Conservation (phyloP, 2,888 invertebrate species). For the Ischnura elegans region DNA sequence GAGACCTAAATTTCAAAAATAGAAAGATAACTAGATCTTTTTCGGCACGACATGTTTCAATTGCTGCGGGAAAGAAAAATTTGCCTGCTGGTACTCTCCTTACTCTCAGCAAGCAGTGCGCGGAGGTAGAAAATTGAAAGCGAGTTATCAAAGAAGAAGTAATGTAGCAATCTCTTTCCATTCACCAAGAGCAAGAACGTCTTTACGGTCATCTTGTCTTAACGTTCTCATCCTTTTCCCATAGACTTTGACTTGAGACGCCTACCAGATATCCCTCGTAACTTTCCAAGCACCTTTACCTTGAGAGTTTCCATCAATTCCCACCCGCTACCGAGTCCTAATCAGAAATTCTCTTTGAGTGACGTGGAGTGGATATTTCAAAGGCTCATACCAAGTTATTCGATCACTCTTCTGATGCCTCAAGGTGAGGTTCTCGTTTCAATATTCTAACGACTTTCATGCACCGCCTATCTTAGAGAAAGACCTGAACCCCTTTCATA, state of each 20-base stretch:
- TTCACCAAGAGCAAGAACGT: neutral
- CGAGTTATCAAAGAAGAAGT: too few relatives aligned
- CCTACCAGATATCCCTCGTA: neutral
- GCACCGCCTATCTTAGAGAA: too few relatives aligned
- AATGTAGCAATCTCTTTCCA: too few relatives aligned
- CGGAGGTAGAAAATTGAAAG: too few relatives aligned
- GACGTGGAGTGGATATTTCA: neutral
- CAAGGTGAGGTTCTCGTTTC: neutral
- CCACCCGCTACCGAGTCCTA: neutral
- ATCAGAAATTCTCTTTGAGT: neutral
- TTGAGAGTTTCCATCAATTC: neutral
- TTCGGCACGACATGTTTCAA: too few relatives aligned
- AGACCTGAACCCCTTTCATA: too few relatives aligned
- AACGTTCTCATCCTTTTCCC: neutral
- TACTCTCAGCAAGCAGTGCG: too few relatives aligned
- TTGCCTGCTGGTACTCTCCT: too few relatives aligned
- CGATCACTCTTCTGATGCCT: neutral
- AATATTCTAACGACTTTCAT: neutral
- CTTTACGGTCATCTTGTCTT: neutral
- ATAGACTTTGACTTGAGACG: neutral
- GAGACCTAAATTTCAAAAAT: too few relatives aligned
- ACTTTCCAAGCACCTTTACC: neutral
- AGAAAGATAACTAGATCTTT: too few relatives aligned
- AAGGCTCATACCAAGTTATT: neutral
- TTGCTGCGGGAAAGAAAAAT: too few relatives aligned